Evolutionary conservation across 2,797 vertebrate species (phyloP).

Genomic region (Trichosurus vulpecula): DNA sequence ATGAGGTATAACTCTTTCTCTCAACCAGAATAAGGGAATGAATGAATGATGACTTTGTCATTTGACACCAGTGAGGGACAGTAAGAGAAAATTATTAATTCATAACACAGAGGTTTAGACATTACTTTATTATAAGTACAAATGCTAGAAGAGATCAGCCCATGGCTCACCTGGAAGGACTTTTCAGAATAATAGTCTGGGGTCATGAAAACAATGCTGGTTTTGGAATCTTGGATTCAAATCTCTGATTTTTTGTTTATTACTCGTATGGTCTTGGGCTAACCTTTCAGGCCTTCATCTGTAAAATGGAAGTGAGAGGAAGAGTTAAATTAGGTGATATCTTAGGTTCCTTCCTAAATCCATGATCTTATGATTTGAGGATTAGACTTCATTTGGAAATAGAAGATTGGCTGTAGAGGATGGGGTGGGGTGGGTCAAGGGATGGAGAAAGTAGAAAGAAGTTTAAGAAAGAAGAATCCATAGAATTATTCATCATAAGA

Average conservation of each 20-base stretch:
- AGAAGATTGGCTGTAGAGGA: not conserved
- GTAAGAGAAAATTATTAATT: slow-evolving; percentile 16
- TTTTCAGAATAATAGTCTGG: not conserved
- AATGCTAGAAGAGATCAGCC: not conserved
- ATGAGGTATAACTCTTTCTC: slow-evolving; percentile 1
- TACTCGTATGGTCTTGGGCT: not conserved
- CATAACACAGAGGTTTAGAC: slow-evolving; percentile 17
- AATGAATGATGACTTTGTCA: not conserved
- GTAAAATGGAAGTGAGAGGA: not conserved
- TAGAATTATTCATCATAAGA: not conserved
- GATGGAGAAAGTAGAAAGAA: not conserved
- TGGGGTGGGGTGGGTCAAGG: not conserved
- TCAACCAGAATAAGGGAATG: slow-evolving; percentile 3
- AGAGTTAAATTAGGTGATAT: not conserved
- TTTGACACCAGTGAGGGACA: slow-evolving; percentile 12
- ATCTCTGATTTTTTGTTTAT: not conserved
- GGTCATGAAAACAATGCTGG: not conserved
- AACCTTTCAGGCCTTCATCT: not conserved
- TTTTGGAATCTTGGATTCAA: not conserved
- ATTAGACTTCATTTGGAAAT: not conserved
- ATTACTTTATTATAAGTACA: slow-evolving; percentile 36
- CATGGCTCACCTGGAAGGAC: not conserved
- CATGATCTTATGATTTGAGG: not conserved
- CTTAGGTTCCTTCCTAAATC: not conserved
- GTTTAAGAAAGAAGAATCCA: not conserved